phyloP scores from a whole-genome alignment of 35 echinoderm and acorn worm species.

The Hemicentrotus pulcherrimus region DNA sequence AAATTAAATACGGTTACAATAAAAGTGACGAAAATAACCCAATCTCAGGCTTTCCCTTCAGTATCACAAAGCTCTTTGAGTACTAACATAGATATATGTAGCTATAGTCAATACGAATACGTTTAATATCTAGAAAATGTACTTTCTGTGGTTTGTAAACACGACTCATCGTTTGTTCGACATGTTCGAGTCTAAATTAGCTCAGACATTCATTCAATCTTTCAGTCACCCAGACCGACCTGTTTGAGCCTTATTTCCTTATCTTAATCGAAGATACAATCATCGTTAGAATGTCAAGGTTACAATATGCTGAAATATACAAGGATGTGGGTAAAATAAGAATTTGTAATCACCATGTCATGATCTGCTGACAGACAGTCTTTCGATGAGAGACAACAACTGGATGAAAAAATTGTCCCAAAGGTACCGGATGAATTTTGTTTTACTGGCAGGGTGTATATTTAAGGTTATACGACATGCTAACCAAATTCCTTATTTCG shows the following conservation, averaged over 20 bases:
- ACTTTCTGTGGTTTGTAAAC: neutral
- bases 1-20: too few relatives aligned
- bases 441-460: too few relatives aligned
- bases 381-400: neutral
- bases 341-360: neutral
- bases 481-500: too few relatives aligned
- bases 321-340: neutral
- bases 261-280: neutral
- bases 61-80: too few relatives aligned
- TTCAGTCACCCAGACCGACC: neutral
- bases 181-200: neutral
- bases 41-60: too few relatives aligned
- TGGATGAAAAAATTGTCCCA: neutral
- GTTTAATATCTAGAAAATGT: too few relatives aligned
- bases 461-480: too few relatives aligned
- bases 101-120: too few relatives aligned
- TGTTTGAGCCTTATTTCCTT: neutral
- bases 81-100: too few relatives aligned
- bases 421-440: too few relatives aligned
- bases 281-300: conserved; percentile 10
- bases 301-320: neutral
- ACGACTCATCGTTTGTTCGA: neutral
- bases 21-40: too few relatives aligned
- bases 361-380: neutral
- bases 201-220: neutral